Conservation (phyloP, 2,888 invertebrate species). For the Bimastos eiseni region DNA sequence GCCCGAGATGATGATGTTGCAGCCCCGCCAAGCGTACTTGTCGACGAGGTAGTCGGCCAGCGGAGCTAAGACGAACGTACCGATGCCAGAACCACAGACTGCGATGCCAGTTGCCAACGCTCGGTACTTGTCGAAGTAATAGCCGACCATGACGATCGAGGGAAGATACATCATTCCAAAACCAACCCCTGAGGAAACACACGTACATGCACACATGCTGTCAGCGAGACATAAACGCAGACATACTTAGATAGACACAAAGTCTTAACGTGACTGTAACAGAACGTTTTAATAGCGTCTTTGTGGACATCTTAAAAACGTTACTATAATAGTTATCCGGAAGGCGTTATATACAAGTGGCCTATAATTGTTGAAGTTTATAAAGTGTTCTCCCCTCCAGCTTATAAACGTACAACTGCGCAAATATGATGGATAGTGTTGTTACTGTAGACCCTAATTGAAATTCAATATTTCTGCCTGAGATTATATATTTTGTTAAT, state of each 20-base stretch:
- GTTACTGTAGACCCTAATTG: neutral
- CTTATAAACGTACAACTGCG: neutral
- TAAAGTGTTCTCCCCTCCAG: neutral
- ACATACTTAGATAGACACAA: neutral
- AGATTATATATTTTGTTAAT: neutral
- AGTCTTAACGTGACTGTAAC: too few species aligned
- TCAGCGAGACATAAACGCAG: neutral
- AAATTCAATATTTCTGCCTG: neutral
- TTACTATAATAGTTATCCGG: neutral
- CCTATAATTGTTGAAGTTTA: neutral
- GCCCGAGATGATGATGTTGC: slow-evolving; percentile 79
- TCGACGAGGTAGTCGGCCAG: slow-evolving; percentile 73
- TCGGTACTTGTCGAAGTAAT: slow-evolving; percentile 93
- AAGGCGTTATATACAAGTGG: neutral
- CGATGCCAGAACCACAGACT: slow-evolving; percentile 93
- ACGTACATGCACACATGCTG: neutral
- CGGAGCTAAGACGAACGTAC: slow-evolving; percentile 78
- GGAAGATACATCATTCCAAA: slow-evolving; percentile 93
- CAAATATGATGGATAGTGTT: neutral
- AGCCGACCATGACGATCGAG: slow-evolving; percentile 90
- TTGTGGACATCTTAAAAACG: too few species aligned
- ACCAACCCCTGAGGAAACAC: slow-evolving; percentile 74
- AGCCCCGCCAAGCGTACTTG: slow-evolving; percentile 76
- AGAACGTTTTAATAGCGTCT: too few species aligned
- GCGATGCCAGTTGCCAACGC: slow-evolving; percentile 93